Base-by-base conservation (phyloP, 2,113 vertebrate genomes). In the Dromas ardeola region DNA sequence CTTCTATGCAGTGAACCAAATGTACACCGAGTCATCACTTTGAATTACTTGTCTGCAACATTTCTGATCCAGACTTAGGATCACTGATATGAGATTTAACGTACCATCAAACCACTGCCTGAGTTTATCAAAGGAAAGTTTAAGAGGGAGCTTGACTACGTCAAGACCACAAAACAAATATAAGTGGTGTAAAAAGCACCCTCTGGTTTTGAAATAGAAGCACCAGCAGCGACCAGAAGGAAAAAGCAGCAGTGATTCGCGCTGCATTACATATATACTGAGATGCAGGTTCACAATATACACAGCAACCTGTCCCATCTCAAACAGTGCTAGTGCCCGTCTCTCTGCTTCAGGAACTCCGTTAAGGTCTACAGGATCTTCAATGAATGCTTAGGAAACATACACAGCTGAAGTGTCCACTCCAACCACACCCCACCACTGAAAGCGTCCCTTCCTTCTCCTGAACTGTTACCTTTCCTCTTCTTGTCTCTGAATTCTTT, bases 401-500 rank as follows among this genome's bases (percentile, higher is more conserved):
- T 6, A 27, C 2, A 43, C 25, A 89, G 40, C 32, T 29, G 18
- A 9, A 59, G 23, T 6, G 15, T 26, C 42, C 29, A 14, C 25
- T 63, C 47, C 30, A 55, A 26, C 5, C 53, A 90, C 10, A 91
- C 5, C 43, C 16, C 45, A 32, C 2, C 34, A 69, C 15, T 34
- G 23, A 79, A 94, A 94, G 23, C n/a, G 88, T 14, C 29, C 61
- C 30, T 83, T 55, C 38, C 42, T 69, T 49, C 21, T 85, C 52
- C 88, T 71, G 8, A 38, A 3, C 1, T 4, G 91, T 98, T 96
- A 99, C 99, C 97, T 99, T 95, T 99, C 98, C 79, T 99, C 98
- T 53, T 98, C 98, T 91, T 99, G 98, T 74, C 95, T 98, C 94
- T 98, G 98, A 86, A 98, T 67, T 94, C 98, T 97, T 76, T 99